Conservation (phyloP, 2,113 vertebrate species). For the Sylvia atricapilla region DNA sequence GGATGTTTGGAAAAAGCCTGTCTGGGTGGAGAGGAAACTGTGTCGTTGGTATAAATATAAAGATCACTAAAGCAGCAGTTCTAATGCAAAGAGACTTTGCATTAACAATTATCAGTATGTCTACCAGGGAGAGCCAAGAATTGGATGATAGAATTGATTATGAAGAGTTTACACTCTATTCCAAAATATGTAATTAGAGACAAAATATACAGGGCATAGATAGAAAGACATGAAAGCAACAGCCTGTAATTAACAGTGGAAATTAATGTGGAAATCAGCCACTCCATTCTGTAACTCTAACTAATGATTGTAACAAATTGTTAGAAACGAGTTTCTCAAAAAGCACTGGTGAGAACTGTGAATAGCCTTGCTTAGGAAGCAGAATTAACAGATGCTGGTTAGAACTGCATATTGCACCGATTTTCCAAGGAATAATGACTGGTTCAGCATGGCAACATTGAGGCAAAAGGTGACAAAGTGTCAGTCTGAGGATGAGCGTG, state of each 20-base stretch:
- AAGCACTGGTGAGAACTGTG: background rate
- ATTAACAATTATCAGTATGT: background rate
- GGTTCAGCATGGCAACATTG: slow-evolving; percentile 49
- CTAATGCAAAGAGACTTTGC: background rate
- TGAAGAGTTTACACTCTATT: background rate
- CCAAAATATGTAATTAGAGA: slow-evolving; percentile 25
- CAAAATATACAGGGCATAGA: background rate
- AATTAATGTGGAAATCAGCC: background rate
- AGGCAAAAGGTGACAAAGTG: slow-evolving; percentile 34
- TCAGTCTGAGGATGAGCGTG: background rate
- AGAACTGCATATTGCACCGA: background rate
- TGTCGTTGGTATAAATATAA: background rate
- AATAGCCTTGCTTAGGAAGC: slow-evolving; percentile 1
- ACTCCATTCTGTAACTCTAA: background rate
- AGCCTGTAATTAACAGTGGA: slow-evolving; percentile 14
- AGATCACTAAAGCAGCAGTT: background rate
- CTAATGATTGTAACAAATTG: background rate
- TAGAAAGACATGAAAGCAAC: slow-evolving; percentile 17
- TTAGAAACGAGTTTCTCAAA: background rate
- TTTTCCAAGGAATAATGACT: slow-evolving; percentile 35
- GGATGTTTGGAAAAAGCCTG: background rate
- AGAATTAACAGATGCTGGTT: slow-evolving; percentile 31
- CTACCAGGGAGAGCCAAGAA: background rate
- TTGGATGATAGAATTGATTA: background rate
- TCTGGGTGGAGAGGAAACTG: background rate